These are phyloP conservation scores for Temnothorax curvispinosus DNA, from an alignment of 1,140 invertebrate species.

Conservation along the genomic window DNA sequence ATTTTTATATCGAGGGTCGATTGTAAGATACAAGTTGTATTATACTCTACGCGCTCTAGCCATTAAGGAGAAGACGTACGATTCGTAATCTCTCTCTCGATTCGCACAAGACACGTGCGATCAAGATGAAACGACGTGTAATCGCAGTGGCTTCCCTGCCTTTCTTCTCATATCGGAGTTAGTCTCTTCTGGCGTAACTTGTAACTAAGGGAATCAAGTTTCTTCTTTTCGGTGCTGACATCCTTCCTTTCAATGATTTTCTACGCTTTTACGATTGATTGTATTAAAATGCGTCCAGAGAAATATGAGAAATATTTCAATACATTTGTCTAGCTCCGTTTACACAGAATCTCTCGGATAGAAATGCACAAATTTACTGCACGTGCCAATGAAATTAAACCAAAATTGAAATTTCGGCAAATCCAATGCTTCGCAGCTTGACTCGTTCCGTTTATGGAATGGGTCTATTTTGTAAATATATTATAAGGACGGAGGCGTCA, in stretches of 20 bases:
- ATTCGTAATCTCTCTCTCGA: not conserved
- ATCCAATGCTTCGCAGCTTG: slow-evolving; percentile 47
- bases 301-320: not conserved
- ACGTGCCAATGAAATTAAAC: slow-evolving; percentile 64
- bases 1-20: slow-evolving; percentile 68
- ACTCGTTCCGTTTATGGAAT: not conserved
- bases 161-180: slow-evolving; percentile 18
- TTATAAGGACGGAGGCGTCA: slow-evolving; percentile 8
- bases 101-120: not conserved
- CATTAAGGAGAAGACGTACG: not conserved
- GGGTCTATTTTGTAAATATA: slow-evolving; percentile 56
- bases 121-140: not conserved
- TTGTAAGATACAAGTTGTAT: slow-evolving; percentile 70
- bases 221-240: slow-evolving; percentile 7
- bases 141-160: slow-evolving; percentile 10
- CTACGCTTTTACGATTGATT: slow-evolving; percentile 24
- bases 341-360: slow-evolving; percentile 26
- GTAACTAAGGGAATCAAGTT: not conserved
- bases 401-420: slow-evolving; percentile 20
- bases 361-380: slow-evolving; percentile 55
- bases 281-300: slow-evolving; percentile 14
- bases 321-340: not conserved
- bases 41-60: slow-evolving; percentile 57
- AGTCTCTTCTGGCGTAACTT: not conserved
- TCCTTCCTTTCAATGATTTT: slow-evolving; percentile 36